A percentile compares a stretch with the other conserved stretches of the same genome.
phyloP scores from a whole-genome alignment of 2,797 vertebrate species.

The Myripristis murdjan region DNA sequence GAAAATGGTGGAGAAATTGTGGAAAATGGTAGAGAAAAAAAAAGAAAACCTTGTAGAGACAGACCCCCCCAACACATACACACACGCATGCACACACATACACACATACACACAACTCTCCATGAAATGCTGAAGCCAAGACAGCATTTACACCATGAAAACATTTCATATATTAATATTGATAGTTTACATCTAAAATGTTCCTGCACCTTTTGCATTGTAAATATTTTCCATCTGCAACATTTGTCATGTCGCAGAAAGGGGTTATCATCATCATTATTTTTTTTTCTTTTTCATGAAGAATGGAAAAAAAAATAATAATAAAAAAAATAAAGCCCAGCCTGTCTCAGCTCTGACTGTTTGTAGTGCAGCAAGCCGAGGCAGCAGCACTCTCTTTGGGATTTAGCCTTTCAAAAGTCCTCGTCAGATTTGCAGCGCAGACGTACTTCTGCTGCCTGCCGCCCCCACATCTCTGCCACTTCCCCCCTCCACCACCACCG shows the following conservation, averaged over 20 bases:
- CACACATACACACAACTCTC: slow-evolving; percentile 16
- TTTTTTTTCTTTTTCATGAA: slow-evolving; percentile 62
- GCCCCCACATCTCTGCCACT: slow-evolving; percentile 75
- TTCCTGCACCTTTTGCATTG: slow-evolving; percentile 55
- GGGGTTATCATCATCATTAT: slow-evolving; percentile 74
- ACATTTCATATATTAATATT: slow-evolving; percentile 55
- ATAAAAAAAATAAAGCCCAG: too few relatives aligned
- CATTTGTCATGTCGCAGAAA: slow-evolving; percentile 60
- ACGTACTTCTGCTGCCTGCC: slow-evolving; percentile 78
- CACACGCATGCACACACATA: slow-evolving; percentile 6
- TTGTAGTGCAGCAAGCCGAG: slow-evolving; percentile 73
- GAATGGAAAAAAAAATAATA: too few relatives aligned
- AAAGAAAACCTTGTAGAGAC: slow-evolving; percentile 9
- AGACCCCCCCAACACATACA: background rate
- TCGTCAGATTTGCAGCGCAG: slow-evolving; percentile 82
- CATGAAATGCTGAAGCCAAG: slow-evolving; percentile 64
- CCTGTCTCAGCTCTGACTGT: slow-evolving; percentile 69
- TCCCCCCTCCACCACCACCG: slow-evolving; percentile 8
- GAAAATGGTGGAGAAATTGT: slow-evolving; percentile 64
- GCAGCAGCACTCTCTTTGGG: slow-evolving; percentile 75
- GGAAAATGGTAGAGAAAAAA: slow-evolving; percentile 46
- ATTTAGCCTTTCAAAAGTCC: slow-evolving; percentile 85
- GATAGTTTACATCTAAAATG: slow-evolving; percentile 55
- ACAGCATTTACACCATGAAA: slow-evolving; percentile 59
- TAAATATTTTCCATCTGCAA: slow-evolving; percentile 65